Base-by-base conservation (phyloP, 2,797 vertebrate species). In the Acropternis orthonyx region DNA sequence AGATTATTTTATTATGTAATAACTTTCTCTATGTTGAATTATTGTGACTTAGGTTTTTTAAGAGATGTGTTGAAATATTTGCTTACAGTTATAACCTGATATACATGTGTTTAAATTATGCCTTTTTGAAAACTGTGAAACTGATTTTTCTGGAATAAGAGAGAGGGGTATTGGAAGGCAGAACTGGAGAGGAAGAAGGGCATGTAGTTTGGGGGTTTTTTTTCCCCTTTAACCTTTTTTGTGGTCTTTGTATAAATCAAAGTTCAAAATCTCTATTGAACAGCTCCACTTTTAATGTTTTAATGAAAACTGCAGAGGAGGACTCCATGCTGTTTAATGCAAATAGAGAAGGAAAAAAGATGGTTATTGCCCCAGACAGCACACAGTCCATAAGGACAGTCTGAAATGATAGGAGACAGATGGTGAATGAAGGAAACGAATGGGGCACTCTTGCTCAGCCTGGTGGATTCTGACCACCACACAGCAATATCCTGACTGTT, bases 381-480 rank as follows among this genome's bases (percentile, higher is more conserved):
- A 12, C 34, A 12, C 41, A 55, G 58, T 65, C 65, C 0, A 0
- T 88, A 48, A 84, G 65, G 62, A 51, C 69, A 18, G 43, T 2
- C 32, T 78, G 16, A 55, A 30, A 79, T 88, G 71, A 55, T 46
- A n/a, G 85, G 79, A 93, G 63, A 52, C 32, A 95, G 89, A 92
- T 93, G 88, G 92, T 65, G 92, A 88, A 58, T 74, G 73, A 82
- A 85, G 49, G 85, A 54, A 62, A 88, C 85, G 89, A 90, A 71
- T 41, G 62, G 85, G 54, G 69, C 51, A 9, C 30, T 91, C 51
- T 58, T 84, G 85, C 93, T 94, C 88, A 90, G 79, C 61, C 62
- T 88, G 66, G 18, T 68, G 88, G 82, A 56, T 94, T 78, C 82
- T 90, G 82, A 71, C 58, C 39, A 44, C 69, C 39, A 28, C 49